phyloP scores from a whole-genome alignment of 2,113 vertebrate species.

The Lontra canadensis region DNA sequence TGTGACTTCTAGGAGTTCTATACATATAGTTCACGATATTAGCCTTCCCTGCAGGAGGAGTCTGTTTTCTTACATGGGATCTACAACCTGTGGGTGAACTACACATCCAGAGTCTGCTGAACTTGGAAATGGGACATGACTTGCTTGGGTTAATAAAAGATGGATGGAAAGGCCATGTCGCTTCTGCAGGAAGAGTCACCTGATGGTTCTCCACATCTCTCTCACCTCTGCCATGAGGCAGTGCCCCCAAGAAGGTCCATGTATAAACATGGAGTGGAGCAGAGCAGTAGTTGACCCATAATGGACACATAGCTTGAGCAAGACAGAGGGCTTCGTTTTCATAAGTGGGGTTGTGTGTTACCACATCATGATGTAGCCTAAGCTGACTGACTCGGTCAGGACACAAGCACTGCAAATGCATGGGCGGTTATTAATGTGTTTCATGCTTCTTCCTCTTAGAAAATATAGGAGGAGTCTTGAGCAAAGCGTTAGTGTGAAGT shows the following conservation, averaged over 20 bases:
- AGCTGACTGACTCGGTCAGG: background rate
- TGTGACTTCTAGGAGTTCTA: background rate
- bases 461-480: constrained; percentile 29
- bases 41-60: background rate
- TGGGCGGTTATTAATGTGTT: background rate
- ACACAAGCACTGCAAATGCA: background rate
- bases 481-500: constrained; percentile 40
- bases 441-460: background rate
- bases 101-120: background rate
- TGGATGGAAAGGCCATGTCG: background rate
- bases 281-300: background rate
- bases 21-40: background rate
- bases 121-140: background rate
- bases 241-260: background rate
- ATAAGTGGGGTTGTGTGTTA: background rate
- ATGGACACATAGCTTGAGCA: background rate
- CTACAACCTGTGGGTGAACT: background rate
- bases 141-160: background rate
- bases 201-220: background rate
- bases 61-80: background rate
- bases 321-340: background rate
- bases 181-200: background rate
- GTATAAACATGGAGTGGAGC: background rate
- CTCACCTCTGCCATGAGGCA: background rate
- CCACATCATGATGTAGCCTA: background rate